Base-by-base conservation (phyloP, 2,797 vertebrate genomes). In the Alosa sapidissima region DNA sequence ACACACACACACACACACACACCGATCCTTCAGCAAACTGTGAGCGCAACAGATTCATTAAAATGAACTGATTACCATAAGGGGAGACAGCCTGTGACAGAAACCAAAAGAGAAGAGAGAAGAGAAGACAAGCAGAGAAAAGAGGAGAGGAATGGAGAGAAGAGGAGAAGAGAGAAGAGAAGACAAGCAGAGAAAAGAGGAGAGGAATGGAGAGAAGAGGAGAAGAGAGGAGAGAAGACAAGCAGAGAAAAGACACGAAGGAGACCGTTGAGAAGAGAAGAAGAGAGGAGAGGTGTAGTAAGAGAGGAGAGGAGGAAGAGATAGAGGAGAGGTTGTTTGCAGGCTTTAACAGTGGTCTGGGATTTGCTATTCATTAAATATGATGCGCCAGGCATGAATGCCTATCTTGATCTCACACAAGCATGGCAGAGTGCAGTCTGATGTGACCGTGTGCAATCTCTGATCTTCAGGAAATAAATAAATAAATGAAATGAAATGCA, bases 11-110 rank as follows among this genome's bases (percentile, higher is more conserved):
- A 41, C 41, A 41, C 41, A 41, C 21, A 41, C 41, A 41, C 41
- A 41, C 33, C 3, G 14, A 45, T 75, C 5, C 68, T 45, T 16
- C 68, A 11, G 14, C 36, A 75, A 75, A 75, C 11, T 16, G 36
- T 86, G 87, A 86, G 89, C 88, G 87, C 81, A 86, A 87, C 58
- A 86, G 87, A 87, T 87, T 55, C 86, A 75, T 75, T 75, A 16
- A 75, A 75, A 75, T 75, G 36, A 75, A 33, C 68, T 75, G 36
- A 45, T 75, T 75, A 45, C 36, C 68, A 82, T 58, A 82, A 33
- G 54, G 36, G 58, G n/a, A 45, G 24, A 83, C 54, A 83, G 28
- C 54, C 55, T 28, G 52, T 75, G 52, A 65, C 0, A 1, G 54
- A 55, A 41, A 2, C 41, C 41, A 41, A 41, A 45, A 13, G 24